Base-by-base conservation (phyloP, 2,113 vertebrate species). In the Macquaria ambigua region DNA sequence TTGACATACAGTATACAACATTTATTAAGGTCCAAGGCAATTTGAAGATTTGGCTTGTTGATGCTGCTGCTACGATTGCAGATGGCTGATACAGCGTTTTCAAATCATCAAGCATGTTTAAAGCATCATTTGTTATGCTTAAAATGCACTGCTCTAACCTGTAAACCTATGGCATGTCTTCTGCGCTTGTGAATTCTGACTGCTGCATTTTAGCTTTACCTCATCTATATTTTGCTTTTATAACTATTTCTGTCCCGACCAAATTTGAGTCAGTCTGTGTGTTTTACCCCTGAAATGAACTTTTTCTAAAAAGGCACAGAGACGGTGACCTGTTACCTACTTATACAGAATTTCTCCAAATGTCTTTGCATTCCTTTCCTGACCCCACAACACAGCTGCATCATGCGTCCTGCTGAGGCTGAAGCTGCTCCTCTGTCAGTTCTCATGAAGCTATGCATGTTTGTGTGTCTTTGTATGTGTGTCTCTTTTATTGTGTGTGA, bases 241-340 rank as follows among this genome's bases (percentile, higher is more conserved):
- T 50, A 25, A 25, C 28, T 15, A 25, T 39, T 55, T 64, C 23
- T 25, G 61, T 25, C 21, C 41, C 8, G 8, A 64, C 16, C 34
- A 18, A 1, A 73, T 37, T 28, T 77, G 3, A 12, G 41, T 46
- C 52, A 64, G 20, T 39, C 14, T 46, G 61, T 70, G 39, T 23
- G 23, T 82, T 46, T 74, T 18, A 52, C 16, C 39, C n/a, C 8
- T 20, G 0, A 53, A 64, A 53, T 37, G 15, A 41, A 16, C 23
- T 69, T 62, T 41, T 70, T 71, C 37, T 34, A 3, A 50, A 2
- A 41, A 37, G 2, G 1, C 56, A 21, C 10, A 11, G 58, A 68
- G 41, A 67, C 9, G 10, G 21, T 80, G 90, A 92, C 88, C 90
- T 77, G 68, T 93, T 75, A 88, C 86, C 92, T 86, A 94, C 81